These are phyloP conservation scores for Capromys pilorides DNA, from an alignment of 2,797 vertebrate genomes.

Conservation along the genomic window DNA sequence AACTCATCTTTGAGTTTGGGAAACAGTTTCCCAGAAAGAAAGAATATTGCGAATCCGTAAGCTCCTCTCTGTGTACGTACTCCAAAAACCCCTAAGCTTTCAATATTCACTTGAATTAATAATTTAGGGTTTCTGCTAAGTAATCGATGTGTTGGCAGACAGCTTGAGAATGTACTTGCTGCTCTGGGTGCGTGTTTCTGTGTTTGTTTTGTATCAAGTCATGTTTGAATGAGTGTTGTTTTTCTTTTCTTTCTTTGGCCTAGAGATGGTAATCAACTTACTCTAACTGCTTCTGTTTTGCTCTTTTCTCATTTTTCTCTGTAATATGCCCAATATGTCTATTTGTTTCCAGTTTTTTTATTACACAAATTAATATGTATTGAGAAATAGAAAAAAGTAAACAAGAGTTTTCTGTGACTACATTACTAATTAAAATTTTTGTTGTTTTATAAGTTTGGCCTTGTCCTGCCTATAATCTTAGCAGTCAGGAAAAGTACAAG, in stretches of 20 bases:
- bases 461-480: neutral
- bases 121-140: conserved; percentile 7
- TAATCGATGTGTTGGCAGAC: conserved; percentile 17
- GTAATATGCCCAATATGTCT: neutral
- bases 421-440: neutral
- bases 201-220: conserved; percentile 47
- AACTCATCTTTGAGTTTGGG: neutral
- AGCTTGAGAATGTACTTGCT: conserved; percentile 16
- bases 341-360: neutral
- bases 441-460: neutral
- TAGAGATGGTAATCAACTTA: neutral
- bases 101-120: conserved; percentile 29
- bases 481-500: neutral
- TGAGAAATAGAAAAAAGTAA: neutral
- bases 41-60: neutral
- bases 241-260: neutral
- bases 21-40: neutral
- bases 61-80: neutral
- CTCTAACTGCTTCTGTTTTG: conserved; percentile 29
- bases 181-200: conserved; percentile 8
- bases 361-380: neutral
- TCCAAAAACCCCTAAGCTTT: neutral
- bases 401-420: neutral
- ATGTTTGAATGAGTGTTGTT: neutral
- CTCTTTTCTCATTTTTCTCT: conserved; percentile 33